Conservation (phyloP, 1,140 invertebrate species). For the Trachymyrmex septentrionalis region DNA sequence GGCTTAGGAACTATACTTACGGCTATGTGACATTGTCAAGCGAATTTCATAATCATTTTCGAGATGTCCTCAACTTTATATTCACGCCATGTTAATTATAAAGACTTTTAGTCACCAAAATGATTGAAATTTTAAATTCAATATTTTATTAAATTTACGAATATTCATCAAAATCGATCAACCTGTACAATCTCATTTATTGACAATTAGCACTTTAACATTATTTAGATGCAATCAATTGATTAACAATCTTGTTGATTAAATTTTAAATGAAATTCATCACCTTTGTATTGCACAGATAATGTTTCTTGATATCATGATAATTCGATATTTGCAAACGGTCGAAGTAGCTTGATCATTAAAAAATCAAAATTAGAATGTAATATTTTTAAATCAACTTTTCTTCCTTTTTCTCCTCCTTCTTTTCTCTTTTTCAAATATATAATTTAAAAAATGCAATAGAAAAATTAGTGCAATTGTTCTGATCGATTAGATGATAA, state of each 20-base stretch:
- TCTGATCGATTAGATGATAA: slow-evolving; percentile 14
- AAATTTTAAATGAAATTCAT: slow-evolving; percentile 15
- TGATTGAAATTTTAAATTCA: neutral
- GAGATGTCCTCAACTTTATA: neutral
- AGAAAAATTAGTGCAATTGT: slow-evolving; percentile 26
- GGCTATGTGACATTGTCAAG: slow-evolving; percentile 77
- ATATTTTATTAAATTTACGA: neutral
- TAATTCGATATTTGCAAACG: neutral
- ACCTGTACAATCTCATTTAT: slow-evolving; percentile 44
- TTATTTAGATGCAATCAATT: neutral
- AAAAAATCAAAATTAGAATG: neutral
- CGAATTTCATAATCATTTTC: slow-evolving; percentile 49
- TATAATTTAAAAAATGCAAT: neutral
- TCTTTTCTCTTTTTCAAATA: neutral
- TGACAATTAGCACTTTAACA: slow-evolving; percentile 31
- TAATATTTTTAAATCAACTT: neutral
- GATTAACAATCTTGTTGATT: neutral
- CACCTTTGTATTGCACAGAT: neutral
- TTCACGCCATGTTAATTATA: slow-evolving; percentile 21
- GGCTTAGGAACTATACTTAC: slow-evolving; percentile 85
- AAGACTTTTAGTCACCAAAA: neutral
- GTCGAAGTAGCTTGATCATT: neutral
- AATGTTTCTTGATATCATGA: neutral
- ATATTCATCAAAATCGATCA: slow-evolving; percentile 2
- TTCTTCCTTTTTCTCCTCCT: neutral